phyloP scores from a whole-genome alignment of 2,797 vertebrate genomes.

The Myripristis jacobus region DNA sequence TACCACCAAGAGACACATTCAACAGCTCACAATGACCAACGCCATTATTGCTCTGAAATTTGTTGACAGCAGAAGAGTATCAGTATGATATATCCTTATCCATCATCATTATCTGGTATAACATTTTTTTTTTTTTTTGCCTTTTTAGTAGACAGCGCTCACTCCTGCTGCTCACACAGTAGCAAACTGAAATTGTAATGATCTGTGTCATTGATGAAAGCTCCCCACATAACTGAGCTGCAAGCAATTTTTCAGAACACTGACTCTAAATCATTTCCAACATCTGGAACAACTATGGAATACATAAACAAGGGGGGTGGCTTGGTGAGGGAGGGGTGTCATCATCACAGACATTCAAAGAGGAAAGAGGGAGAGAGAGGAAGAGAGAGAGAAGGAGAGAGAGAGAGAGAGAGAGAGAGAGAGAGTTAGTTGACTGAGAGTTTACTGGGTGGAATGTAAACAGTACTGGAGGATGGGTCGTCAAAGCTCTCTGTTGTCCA shows the following conservation, averaged over 20 bases:
- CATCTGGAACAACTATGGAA: constrained; percentile 83
- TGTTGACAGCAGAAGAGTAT: constrained; percentile 51
- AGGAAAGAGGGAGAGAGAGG: constrained; percentile 42
- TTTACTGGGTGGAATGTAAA: constrained; percentile 74
- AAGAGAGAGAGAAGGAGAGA: constrained; percentile 38
- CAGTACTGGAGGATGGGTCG: constrained; percentile 69
- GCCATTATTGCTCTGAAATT: constrained; percentile 38
- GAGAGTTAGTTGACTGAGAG: no score
- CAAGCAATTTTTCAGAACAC: constrained; percentile 79
- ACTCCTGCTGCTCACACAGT: constrained; percentile 69
- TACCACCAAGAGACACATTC: constrained; percentile 36
- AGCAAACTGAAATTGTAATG: constrained; percentile 74
- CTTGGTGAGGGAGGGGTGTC: constrained; percentile 45
- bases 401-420: constrained; percentile 32
- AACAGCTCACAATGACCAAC: constrained; percentile 38
- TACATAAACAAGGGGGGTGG: constrained; percentile 81
- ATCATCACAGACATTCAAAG: constrained; percentile 67
- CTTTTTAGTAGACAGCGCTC: constrained; percentile 39
- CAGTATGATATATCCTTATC: constrained; percentile 50
- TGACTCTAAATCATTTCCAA: constrained; percentile 79
- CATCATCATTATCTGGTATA: constrained; percentile 58
- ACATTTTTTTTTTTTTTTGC: no score
- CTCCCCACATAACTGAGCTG: constrained; percentile 73
- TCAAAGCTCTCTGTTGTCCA: constrained; percentile 66
- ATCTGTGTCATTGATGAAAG: constrained; percentile 83